Percentiles rank a stretch among this genome's conserved stretches.
Evolutionary conservation across 2,888 invertebrate genomes (phyloP).

Genomic region (Autographa pulchrina): DNA sequence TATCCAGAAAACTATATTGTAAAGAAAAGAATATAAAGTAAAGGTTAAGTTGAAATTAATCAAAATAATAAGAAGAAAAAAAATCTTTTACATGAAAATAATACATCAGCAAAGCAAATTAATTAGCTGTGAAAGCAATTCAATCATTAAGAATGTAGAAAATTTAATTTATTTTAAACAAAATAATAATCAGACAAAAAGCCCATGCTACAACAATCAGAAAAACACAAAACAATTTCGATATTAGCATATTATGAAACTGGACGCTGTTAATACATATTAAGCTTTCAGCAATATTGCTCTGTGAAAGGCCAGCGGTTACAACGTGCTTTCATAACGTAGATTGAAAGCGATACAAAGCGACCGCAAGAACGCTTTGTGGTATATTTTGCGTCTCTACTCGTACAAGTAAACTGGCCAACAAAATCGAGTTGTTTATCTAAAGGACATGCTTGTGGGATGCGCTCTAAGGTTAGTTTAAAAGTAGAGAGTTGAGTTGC

Average conservation of each 20-base stretch:
- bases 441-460: slow-evolving; percentile 67
- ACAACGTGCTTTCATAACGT: slow-evolving; percentile 81
- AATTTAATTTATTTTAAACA: background rate
- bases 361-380: slow-evolving; percentile 85
- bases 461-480: slow-evolving; percentile 32
- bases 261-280: slow-evolving; percentile 76
- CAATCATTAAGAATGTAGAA: background rate
- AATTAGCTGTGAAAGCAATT: background rate
- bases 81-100: no score
- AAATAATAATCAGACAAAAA: background rate
- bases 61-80: no score
- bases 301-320: slow-evolving; percentile 80
- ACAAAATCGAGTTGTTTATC: slow-evolving; percentile 68
- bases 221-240: slow-evolving; percentile 54
- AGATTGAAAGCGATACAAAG: slow-evolving; percentile 86
- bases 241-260: slow-evolving; percentile 53
- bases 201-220: slow-evolving; percentile 23
- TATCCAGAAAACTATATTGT: no score
- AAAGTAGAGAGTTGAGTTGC: slow-evolving; percentile 2
- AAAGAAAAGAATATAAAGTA: no score
- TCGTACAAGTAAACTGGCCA: slow-evolving; percentile 66
- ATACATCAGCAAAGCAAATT: no score
- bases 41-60: no score
- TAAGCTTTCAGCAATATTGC: slow-evolving; percentile 85
- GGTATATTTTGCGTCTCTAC: slow-evolving; percentile 79